Evolutionary conservation across 37 sponge, comb jelly and placozoan genomes (phyloP).

Genomic region (Petrosia ficiformis): DNA sequence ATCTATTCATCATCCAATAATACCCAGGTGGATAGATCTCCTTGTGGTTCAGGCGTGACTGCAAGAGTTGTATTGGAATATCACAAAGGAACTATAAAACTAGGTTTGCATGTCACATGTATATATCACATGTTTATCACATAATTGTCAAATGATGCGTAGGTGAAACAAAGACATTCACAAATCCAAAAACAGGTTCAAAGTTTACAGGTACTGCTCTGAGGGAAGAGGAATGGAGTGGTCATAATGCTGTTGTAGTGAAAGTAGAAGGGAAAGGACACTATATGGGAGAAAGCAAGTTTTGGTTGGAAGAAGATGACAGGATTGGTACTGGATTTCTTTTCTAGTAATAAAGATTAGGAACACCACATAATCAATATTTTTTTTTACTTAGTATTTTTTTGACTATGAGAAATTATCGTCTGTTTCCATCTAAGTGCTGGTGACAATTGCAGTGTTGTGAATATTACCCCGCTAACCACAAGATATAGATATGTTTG

Average conservation of each 20-base stretch:
- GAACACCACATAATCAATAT: too few species aligned
- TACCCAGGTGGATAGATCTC: slow-evolving; percentile 72
- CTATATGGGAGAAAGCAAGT: slow-evolving; percentile 69
- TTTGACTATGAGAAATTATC: too few species aligned
- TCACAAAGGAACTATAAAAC: slow-evolving; percentile 54
- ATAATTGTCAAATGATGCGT: background rate
- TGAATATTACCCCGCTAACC: too few species aligned
- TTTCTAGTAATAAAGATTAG: too few species aligned
- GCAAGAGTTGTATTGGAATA: slow-evolving; percentile 75
- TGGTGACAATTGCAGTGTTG: too few species aligned
- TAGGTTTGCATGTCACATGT: slow-evolving; percentile 12
- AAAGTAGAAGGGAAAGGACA: slow-evolving; percentile 77
- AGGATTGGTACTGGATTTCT: slow-evolving; percentile 48
- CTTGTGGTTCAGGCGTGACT: slow-evolving; percentile 81
- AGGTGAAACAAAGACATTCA: slow-evolving; percentile 40
- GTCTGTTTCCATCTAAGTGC: too few species aligned
- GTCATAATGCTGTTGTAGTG: slow-evolving; percentile 59
- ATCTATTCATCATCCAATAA: background rate
- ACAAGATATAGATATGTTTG: too few species aligned
- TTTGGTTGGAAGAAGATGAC: slow-evolving; percentile 66
- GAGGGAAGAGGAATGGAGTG: slow-evolving; percentile 32
- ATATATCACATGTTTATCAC: background rate
- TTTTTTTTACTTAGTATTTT: too few species aligned
- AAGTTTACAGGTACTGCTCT: slow-evolving; percentile 54
- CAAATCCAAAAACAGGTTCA: slow-evolving; percentile 36